Evolutionary conservation across 2,113 vertebrate species (phyloP).

Genomic region (Oreochromis spilurus): DNA sequence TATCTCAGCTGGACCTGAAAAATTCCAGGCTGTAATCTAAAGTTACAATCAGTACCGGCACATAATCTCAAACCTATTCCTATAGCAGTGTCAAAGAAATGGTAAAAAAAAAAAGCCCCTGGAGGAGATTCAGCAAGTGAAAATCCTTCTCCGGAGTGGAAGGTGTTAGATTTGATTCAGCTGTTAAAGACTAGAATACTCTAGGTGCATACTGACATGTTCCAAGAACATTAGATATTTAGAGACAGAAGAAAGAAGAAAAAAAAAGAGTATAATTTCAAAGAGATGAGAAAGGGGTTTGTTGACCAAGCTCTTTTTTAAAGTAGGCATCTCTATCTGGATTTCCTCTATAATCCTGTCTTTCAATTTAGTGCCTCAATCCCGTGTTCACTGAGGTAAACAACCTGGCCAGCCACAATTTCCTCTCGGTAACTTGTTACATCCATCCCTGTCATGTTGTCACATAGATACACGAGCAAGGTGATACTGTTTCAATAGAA

Average conservation of each 20-base stretch:
- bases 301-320: conserved; percentile 25
- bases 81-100: background rate
- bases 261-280: background rate
- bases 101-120: background rate
- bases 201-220: conserved; percentile 1
- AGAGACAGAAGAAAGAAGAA: background rate
- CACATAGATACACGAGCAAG: background rate
- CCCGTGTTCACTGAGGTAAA: conserved; percentile 44
- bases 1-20: conserved; percentile 54
- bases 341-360: conserved; percentile 40
- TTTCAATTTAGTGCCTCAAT: conserved; percentile 41
- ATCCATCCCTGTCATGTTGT: background rate
- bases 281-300: conserved; percentile 21
- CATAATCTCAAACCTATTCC: conserved; percentile 24
- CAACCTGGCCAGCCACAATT: conserved; percentile 32
- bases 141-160: conserved; percentile 18
- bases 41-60: conserved; percentile 41
- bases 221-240: background rate
- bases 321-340: conserved; percentile 30
- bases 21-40: conserved; percentile 52
- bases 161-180: conserved; percentile 4
- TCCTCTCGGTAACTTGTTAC: background rate
- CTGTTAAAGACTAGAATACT: background rate
- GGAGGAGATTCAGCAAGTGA: conserved; percentile 24
- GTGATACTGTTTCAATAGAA: background rate